Conservation (phyloP, 1,140 invertebrate genomes). For the Diorhabda sublineata region DNA sequence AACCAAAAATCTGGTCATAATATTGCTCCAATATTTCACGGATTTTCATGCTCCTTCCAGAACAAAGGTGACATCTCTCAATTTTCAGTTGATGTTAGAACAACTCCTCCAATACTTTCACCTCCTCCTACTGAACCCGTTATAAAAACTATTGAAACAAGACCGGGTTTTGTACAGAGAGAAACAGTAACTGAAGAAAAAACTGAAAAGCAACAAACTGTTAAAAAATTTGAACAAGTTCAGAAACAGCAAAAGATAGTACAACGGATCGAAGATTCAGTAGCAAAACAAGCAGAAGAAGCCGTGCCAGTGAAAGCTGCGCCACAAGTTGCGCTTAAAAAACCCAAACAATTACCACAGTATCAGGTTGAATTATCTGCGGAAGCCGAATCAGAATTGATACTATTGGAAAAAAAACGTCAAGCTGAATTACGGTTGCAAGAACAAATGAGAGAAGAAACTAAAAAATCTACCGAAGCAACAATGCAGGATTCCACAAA, state of each 20-base stretch:
- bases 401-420: constrained; percentile 32
- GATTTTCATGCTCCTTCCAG: constrained; percentile 36
- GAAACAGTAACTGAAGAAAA: constrained; percentile 31
- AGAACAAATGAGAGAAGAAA: constrained; percentile 21
- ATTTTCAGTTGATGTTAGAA: constrained; percentile 35
- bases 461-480: constrained; percentile 10
- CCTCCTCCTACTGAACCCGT: constrained; percentile 25
- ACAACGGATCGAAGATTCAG: not conserved
- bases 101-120: constrained; percentile 32
- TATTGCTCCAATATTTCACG: constrained; percentile 35
- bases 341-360: constrained; percentile 48
- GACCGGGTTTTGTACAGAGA: constrained; percentile 20
- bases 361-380: constrained; percentile 38
- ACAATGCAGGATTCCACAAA: constrained; percentile 3
- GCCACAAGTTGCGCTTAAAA: constrained; percentile 51
- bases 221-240: constrained; percentile 15
- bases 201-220: constrained; percentile 14
- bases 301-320: constrained; percentile 34
- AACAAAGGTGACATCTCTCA: constrained; percentile 37
- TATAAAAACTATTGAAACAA: constrained; percentile 26
- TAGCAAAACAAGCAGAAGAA: constrained; percentile 38
- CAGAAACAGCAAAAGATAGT: constrained; percentile 14
- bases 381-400: constrained; percentile 34
- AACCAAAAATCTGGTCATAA: constrained; percentile 20
- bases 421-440: constrained; percentile 26